These are phyloP conservation scores for Alitta virens DNA, from an alignment of 2,888 invertebrate genomes.

Conservation along the genomic window DNA sequence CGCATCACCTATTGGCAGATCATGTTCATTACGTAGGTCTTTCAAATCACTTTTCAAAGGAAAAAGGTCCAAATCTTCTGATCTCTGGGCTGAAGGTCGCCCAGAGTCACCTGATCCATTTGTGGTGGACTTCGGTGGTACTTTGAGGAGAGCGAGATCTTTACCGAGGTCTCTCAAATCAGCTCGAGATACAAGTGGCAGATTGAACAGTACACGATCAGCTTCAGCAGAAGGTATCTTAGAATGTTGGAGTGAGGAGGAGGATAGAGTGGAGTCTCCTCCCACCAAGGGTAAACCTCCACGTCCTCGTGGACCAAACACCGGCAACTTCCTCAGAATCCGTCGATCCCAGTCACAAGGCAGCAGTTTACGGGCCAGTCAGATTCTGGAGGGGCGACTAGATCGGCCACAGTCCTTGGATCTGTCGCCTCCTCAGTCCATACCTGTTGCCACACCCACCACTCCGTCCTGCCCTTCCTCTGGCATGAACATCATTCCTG, in stretches of 20 bases:
- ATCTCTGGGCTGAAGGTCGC: constrained; percentile 23
- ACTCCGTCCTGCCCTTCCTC: constrained; percentile 14
- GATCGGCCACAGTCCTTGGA: constrained; percentile 6
- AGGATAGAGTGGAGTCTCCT: neutral
- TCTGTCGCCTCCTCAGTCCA: constrained; percentile 5
- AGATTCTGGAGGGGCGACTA: neutral
- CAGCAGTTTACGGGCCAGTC: neutral
- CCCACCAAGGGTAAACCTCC: constrained; percentile 10
- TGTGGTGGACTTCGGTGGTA: constrained; percentile 17
- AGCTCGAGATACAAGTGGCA: neutral
- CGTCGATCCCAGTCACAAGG: constrained; percentile 8
- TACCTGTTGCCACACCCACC: constrained; percentile 14
- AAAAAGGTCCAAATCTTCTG: constrained; percentile 11
- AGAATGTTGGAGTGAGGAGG: constrained; percentile 13
- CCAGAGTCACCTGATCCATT: constrained; percentile 23
- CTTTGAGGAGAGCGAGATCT: constrained; percentile 18
- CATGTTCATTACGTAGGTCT: constrained; percentile 22
- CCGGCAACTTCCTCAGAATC: neutral
- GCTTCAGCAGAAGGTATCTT: constrained; percentile 23
- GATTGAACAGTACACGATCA: constrained; percentile 6
- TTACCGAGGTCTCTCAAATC: constrained; percentile 25
- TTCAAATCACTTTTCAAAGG: constrained; percentile 24
- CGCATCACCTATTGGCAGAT: constrained; percentile 10
- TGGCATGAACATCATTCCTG: constrained; percentile 12
- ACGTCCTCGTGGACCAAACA: neutral